phyloP scores from a whole-genome alignment of 2,888 invertebrate genomes.

The Patella pellucida region DNA sequence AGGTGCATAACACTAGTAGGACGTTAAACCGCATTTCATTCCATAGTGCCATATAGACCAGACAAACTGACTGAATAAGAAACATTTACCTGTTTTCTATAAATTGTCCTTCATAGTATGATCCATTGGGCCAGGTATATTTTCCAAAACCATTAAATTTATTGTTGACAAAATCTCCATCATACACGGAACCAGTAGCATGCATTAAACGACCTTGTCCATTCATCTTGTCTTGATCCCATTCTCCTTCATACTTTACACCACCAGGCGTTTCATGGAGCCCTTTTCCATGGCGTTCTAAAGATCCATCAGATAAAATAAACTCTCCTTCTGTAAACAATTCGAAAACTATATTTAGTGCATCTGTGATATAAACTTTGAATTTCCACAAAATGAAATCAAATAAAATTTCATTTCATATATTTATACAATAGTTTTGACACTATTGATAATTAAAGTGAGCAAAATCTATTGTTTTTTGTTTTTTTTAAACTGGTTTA shows the following conservation, averaged over 20 bases:
- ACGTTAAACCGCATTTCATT: no score
- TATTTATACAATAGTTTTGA: no score
- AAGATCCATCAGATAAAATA: slow-evolving; percentile 52
- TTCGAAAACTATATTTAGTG: background rate
- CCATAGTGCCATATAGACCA: no score
- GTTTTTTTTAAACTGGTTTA: no score
- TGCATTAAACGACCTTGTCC: slow-evolving; percentile 63
- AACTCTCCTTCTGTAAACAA: slow-evolving; percentile 63
- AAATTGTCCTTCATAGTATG: slow-evolving; percentile 67
- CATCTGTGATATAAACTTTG: no score
- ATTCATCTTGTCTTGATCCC: slow-evolving; percentile 68
- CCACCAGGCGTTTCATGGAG: slow-evolving; percentile 61
- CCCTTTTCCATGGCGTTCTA: slow-evolving; percentile 64
- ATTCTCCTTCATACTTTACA: slow-evolving; percentile 62
- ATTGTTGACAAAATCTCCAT: slow-evolving; percentile 67
- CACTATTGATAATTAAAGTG: no score
- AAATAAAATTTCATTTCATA: no score
- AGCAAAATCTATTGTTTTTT: no score
- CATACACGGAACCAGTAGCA: slow-evolving; percentile 63
- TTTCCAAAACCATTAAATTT: slow-evolving; percentile 67
- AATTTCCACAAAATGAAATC: no score
- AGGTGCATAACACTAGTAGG: no score
- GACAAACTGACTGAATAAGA: no score
- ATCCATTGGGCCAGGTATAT: slow-evolving; percentile 69
- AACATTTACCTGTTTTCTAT: slow-evolving; percentile 64